Percentiles rank a stretch among this genome's conserved stretches.
Conservation (phyloP, 1,140 invertebrate genomes). For the Bactericera cockerelli region DNA sequence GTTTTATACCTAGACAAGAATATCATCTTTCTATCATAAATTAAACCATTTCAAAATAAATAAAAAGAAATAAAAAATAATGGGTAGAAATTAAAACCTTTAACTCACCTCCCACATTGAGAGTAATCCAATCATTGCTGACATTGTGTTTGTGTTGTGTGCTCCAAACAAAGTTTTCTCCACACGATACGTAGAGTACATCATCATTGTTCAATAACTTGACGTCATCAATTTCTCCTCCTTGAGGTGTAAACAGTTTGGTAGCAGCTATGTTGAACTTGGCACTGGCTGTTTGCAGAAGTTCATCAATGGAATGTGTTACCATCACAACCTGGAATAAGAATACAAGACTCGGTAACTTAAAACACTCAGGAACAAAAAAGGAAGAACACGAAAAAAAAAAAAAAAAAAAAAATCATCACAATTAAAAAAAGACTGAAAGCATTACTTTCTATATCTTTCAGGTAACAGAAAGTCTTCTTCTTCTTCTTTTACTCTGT, state of each 20-base stretch:
- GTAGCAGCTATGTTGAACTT: conserved; percentile 38
- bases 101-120: conserved; percentile 63
- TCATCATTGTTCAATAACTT: conserved; percentile 48
- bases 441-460: no score
- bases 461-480: no score
- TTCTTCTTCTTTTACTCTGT: neutral
- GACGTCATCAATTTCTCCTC: conserved; percentile 46
- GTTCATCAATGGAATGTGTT: conserved; percentile 37
- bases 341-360: neutral
- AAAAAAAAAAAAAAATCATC: no score
- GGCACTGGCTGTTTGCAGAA: conserved; percentile 32
- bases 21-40: no score
- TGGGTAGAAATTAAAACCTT: no score
- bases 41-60: no score
- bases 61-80: conserved; percentile 28
- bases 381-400: no score
- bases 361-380: neutral
- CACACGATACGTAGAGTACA: conserved; percentile 41
- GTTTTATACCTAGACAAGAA: no score
- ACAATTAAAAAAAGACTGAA: conserved; percentile 9
- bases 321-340: conserved; percentile 36
- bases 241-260: conserved; percentile 40
- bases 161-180: conserved; percentile 36
- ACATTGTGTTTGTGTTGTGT: conserved; percentile 17
- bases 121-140: conserved; percentile 54